These are phyloP conservation scores for Eupristina koningsbergeri DNA, from an alignment of 1,140 invertebrate species.

Conservation along the genomic window DNA sequence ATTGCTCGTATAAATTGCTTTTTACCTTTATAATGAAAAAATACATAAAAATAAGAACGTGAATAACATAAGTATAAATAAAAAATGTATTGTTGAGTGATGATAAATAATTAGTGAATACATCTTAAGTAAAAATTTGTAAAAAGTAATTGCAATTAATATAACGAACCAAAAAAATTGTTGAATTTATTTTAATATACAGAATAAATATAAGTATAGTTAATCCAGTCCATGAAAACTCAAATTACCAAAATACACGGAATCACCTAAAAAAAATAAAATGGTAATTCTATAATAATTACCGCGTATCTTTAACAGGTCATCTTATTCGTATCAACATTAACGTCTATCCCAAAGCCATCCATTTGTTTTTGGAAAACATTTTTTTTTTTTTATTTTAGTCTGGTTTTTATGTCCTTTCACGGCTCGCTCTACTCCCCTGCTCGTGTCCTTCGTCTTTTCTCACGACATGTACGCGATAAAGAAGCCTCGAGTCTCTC, in stretches of 20 bases:
- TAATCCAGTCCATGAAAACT: background rate
- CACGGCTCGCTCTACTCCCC: conserved; percentile 51
- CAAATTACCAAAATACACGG: background rate
- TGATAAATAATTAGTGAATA: no score
- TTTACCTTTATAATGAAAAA: no score
- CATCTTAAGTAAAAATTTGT: no score
- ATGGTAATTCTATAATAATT: conserved; percentile 44
- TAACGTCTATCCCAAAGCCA: conserved; percentile 27
- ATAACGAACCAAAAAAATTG: no score
- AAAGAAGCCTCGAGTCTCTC: conserved; percentile 38
- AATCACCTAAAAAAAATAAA: background rate
- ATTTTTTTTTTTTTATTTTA: conserved; percentile 50
- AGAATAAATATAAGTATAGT: no score
- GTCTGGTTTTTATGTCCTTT: conserved; percentile 36
- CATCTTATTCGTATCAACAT: conserved; percentile 47
- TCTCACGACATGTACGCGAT: conserved; percentile 40
- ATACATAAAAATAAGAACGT: no score
- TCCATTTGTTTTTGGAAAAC: conserved; percentile 40
- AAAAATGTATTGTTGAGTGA: no score
- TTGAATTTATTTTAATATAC: no score
- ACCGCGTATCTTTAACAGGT: conserved; percentile 8
- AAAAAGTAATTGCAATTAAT: no score
- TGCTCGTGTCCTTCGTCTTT: conserved; percentile 52
- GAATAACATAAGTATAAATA: no score
- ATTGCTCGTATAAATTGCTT: no score